These are phyloP conservation scores for Orchestes rusci DNA, from an alignment of 2,888 invertebrate genomes.

Conservation along the genomic window DNA sequence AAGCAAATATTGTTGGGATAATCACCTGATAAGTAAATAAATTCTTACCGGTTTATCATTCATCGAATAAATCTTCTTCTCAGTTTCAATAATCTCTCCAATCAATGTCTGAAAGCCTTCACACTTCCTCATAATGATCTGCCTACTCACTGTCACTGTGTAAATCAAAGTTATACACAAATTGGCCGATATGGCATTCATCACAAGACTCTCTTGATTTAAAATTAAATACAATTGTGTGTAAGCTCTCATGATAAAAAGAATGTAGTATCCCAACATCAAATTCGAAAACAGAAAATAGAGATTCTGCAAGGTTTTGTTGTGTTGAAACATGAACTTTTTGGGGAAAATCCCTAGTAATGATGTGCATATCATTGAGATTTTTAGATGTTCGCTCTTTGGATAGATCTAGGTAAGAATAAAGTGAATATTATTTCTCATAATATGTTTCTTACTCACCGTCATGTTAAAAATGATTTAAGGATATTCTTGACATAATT, in stretches of 20 bases:
- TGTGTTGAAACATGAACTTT: constrained; percentile 21
- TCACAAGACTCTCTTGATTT: constrained; percentile 3
- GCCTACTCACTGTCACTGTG: constrained; percentile 24
- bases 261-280: constrained; percentile 14
- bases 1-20: too few relatives aligned
- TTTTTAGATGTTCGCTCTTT: constrained; percentile 17
- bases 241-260: constrained; percentile 14
- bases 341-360: constrained; percentile 23
- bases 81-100: constrained; percentile 25
- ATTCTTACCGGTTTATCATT: constrained; percentile 13
- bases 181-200: constrained; percentile 24
- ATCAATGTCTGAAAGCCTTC: constrained; percentile 21
- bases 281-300: constrained; percentile 18
- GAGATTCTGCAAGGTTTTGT: constrained; percentile 8
- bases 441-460: too few relatives aligned
- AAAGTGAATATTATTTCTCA: too few relatives aligned
- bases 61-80: constrained; percentile 17
- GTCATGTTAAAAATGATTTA: too few relatives aligned
- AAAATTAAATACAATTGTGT: constrained; percentile 11
- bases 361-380: constrained; percentile 21
- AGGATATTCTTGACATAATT: too few relatives aligned
- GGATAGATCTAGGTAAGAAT: constrained; percentile 19
- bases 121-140: constrained; percentile 19
- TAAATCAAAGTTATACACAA: constrained; percentile 27
- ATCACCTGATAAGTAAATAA: too few relatives aligned